Evolutionary conservation across 1,140 invertebrate genomes (phyloP).

Genomic region (Anthonomus grandis): DNA sequence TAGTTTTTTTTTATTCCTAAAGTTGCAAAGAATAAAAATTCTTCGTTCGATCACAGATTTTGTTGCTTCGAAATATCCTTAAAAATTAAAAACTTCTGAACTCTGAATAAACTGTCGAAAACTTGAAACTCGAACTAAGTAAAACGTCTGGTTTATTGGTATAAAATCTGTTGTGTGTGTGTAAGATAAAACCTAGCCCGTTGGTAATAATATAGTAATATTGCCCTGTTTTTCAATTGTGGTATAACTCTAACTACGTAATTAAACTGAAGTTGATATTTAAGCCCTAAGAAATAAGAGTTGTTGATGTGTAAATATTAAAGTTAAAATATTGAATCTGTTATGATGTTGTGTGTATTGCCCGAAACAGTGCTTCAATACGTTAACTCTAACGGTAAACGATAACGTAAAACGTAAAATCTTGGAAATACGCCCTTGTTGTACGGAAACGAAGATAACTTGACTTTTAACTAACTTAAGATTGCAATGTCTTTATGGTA

Average conservation of each 20-base stretch:
- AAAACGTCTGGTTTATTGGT: slow-evolving; percentile 31
- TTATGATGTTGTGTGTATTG: slow-evolving; percentile 34
- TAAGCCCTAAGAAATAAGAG: slow-evolving; percentile 30
- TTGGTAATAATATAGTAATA: slow-evolving; percentile 29
- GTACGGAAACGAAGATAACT: slow-evolving; percentile 3
- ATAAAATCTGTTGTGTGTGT: slow-evolving; percentile 28
- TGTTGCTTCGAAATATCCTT: slow-evolving; percentile 28
- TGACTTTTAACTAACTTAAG: slow-evolving; percentile 19
- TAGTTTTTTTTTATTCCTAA: slow-evolving; percentile 38
- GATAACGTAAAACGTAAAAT: slow-evolving; percentile 20
- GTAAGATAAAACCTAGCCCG: slow-evolving; percentile 38
- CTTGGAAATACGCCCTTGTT: slow-evolving; percentile 22
- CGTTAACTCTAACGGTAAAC: slow-evolving; percentile 33
- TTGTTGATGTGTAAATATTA: slow-evolving; percentile 17
- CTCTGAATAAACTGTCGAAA: slow-evolving; percentile 19
- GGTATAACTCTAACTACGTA: slow-evolving; percentile 28
- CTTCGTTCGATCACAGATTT: slow-evolving; percentile 26
- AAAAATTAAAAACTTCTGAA: slow-evolving; percentile 12
- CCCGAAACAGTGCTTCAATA: slow-evolving; percentile 41
- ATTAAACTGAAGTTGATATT: slow-evolving; percentile 25
- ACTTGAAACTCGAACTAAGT: slow-evolving; percentile 16
- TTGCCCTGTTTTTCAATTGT: slow-evolving; percentile 38
- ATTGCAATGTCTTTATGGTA: slow-evolving; percentile 26
- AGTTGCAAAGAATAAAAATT: slow-evolving; percentile 33
- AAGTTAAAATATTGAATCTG: slow-evolving; percentile 42